Evolutionary conservation across 2,797 vertebrate species (phyloP).

Genomic region (Syngnathus rostellatus): DNA sequence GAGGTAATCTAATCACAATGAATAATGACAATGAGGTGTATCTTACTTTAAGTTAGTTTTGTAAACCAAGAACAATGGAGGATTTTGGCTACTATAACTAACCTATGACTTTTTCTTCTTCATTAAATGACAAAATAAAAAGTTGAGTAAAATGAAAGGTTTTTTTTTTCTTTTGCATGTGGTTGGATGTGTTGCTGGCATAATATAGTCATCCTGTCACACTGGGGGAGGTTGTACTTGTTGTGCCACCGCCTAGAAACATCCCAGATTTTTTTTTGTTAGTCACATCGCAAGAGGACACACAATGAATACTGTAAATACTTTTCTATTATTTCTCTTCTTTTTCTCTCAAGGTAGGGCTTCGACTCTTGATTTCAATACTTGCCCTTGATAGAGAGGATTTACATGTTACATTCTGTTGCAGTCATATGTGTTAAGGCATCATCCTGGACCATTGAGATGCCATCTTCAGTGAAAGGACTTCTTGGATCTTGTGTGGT

Average conservation of each 20-base stretch:
- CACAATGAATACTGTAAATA: background rate
- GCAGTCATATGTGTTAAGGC: constrained; percentile 29
- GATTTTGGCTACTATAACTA: background rate
- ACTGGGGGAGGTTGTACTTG: background rate
- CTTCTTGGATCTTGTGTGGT: constrained; percentile 60
- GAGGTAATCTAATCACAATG: background rate
- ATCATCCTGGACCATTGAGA: constrained; percentile 39
- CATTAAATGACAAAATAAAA: background rate
- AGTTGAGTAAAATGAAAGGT: background rate
- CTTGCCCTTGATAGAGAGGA: background rate
- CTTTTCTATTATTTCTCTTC: background rate
- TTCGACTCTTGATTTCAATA: background rate
- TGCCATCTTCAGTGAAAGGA: constrained; percentile 46
- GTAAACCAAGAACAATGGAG: background rate
- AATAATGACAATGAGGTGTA: background rate
- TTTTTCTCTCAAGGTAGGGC: background rate
- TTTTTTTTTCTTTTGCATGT: background rate
- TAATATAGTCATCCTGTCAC: background rate
- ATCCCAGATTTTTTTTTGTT: background rate
- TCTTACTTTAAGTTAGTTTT: background rate
- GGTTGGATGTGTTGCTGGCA: background rate
- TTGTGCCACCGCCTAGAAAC: background rate
- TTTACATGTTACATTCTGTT: background rate
- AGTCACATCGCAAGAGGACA: background rate
- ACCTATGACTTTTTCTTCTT: background rate